Conservation (phyloP, 2,888 invertebrate genomes). For the Hypolimnas misippus region DNA sequence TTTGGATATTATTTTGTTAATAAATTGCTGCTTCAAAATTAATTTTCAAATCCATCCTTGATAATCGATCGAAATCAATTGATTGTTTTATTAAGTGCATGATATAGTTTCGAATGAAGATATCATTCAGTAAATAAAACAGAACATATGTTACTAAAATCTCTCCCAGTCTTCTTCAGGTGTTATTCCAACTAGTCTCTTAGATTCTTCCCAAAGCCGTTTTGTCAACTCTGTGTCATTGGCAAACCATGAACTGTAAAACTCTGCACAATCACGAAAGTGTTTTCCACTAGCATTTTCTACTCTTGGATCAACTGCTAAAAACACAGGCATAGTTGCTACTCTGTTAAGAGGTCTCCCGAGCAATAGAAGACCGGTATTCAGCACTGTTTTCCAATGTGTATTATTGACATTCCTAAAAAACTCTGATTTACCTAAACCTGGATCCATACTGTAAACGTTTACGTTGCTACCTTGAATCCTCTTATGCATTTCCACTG, state of each 20-base stretch:
- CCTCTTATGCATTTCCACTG: slow-evolving; percentile 80
- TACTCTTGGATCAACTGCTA: slow-evolving; percentile 59
- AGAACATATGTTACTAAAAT: too few species aligned
- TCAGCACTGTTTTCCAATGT: slow-evolving; percentile 49
- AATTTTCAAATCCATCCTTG: too few species aligned
- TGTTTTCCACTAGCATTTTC: slow-evolving; percentile 61
- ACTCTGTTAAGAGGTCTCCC: slow-evolving; percentile 57
- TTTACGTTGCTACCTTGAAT: slow-evolving; percentile 83
- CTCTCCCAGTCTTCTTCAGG: slow-evolving; percentile 65
- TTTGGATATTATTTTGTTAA: too few species aligned
- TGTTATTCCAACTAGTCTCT: slow-evolving; percentile 57
- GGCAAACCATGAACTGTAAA: slow-evolving; percentile 71
- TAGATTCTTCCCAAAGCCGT: slow-evolving; percentile 62
- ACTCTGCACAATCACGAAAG: slow-evolving; percentile 64
- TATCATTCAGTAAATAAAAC: too few species aligned
- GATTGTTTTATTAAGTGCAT: too few species aligned
- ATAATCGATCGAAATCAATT: too few species aligned
- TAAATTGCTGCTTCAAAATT: too few species aligned
- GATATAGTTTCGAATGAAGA: too few species aligned
- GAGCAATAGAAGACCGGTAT: slow-evolving; percentile 50
- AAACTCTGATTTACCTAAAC: slow-evolving; percentile 90
- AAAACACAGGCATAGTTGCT: slow-evolving; percentile 63
- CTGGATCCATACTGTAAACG: slow-evolving; percentile 93
- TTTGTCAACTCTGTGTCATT: slow-evolving; percentile 55
- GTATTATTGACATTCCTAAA: slow-evolving; percentile 82